Base-by-base conservation (phyloP, 2,888 invertebrate genomes). In the Volucella zonaria region DNA sequence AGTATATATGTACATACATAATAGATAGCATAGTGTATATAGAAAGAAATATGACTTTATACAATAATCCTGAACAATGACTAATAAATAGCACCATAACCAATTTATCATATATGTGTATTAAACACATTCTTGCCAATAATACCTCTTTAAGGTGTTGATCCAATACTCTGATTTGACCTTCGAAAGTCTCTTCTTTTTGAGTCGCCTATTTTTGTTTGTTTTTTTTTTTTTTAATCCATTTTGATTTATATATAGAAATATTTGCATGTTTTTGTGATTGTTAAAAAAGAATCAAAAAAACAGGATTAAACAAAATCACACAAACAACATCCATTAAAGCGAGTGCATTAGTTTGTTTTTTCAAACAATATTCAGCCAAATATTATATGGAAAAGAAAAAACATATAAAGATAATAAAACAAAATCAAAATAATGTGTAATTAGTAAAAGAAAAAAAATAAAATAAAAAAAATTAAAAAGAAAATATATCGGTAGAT, bases 141-240 rank as follows among this genome's bases (percentile, higher is more conserved):
- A 92, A 95, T 96, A 98, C 98, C 97, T 98, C 97, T 95, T 96
- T 96, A 90, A 98, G 95, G 93, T 96, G 95, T 93, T 95, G 95
- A 93, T 96, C 96, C 93, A 97, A 94, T 91, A 95, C 94, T 94
- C 97, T 97, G 91, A 97, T 96, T 93, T 97, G 97, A 92, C 95
- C 95, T 92, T 97, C 96, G 94, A 96, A 97, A 89, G 96, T 95
- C 93, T 98, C 98, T 94, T 98, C 98, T 93, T 97, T 96, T 93
- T 97, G 96, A 91, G 97, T 97, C 90, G 98, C 97, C 97, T 98
- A 94, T 54, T 58, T 49, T 66, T 71, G 66, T 66, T 86, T n/a
- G 3, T 62, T 73, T 68, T 45, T 49, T 73, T 66, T 87, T 87
- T 87, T 80, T 67, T 59, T 64, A 62, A 67, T 86, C 73, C 81